Base-by-base conservation (phyloP, 2,888 invertebrate species). In the Caenorhabditis virilis region DNA sequence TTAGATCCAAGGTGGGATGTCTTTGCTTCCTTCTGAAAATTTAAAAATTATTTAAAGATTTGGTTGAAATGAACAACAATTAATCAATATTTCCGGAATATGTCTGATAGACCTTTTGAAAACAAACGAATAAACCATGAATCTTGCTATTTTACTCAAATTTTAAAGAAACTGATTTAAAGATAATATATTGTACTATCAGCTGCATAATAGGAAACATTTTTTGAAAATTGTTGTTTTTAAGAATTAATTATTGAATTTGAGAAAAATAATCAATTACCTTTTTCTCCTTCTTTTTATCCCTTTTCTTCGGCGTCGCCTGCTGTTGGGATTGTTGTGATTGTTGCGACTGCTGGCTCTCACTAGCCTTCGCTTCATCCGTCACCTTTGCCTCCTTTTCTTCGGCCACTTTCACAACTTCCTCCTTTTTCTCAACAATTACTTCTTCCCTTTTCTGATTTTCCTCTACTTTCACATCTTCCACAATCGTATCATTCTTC, bases 11-110 rank as follows among this genome's bases (percentile, higher is more conserved):
- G 18, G 9, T 52, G 46, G 38, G 26, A 26, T 46, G 42, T 38
- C 15, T 55, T 51, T 39, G 55, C 55, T 52, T 63, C 60, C 49
- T 53, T 53, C 57, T 60, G 45, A 47, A 46, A 46, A 46, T 18
- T 20, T 22, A 20, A 20, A 41, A 41, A 41, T 6, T 9, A 41
- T 9, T 22, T 15, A 5, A 5, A 41, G 6, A 22, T 23, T 6
- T 23, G 6, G 6, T 20, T 41, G 6, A 16, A 22, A 5, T 23
- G 9, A 30, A 30, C 30, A n/a, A n/a, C n/a, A n/a, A n/a, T n/a
- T 30, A 30, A 30, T 30, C 30, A 30, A 30, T 30, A 11, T 36
- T 36, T 36, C 30, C 7, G 30, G 13, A 38, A 38, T 20, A 38
- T 20, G 20, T 36, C 16, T 16, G 30, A 30, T 6, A 30, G 30